Percentiles rank a stretch among this genome's conserved stretches.
phyloP scores from a whole-genome alignment of 2,888 invertebrate species.

The Aspidapion aeneum region DNA sequence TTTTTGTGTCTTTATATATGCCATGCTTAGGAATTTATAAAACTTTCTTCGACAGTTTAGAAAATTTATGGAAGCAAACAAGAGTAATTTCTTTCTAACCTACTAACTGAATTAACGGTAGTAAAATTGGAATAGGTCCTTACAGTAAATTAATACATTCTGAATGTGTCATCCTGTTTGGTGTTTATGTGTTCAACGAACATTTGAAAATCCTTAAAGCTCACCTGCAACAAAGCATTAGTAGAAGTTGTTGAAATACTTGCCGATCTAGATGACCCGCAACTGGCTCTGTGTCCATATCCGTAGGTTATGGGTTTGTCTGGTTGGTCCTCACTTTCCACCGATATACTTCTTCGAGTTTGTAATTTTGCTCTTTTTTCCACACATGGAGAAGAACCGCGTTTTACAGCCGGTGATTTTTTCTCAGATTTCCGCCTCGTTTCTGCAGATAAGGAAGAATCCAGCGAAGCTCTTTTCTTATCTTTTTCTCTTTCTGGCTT shows the following conservation, averaged over 20 bases:
- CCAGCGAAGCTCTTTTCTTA: conserved; percentile 24
- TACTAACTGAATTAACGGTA: no score
- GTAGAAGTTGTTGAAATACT: conserved; percentile 42
- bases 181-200: no score
- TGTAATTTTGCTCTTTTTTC: conserved; percentile 12
- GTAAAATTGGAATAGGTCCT: no score
- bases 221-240: conserved; percentile 40
- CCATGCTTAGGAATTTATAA: no score
- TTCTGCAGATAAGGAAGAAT: conserved; percentile 14
- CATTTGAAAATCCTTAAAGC: no score
- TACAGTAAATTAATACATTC: no score
- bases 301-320: conserved; percentile 30
- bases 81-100: no score
- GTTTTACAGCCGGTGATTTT: conserved; percentile 24
- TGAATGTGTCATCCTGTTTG: no score
- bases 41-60: no score
- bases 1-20: no score
- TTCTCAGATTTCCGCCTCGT: conserved; percentile 21
- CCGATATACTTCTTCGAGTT: conserved; percentile 29
- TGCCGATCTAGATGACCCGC: conserved; percentile 43
- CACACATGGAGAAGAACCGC: conserved; percentile 20
- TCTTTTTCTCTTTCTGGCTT: conserved; percentile 19
- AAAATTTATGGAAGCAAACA: no score
- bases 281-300: conserved; percentile 40
- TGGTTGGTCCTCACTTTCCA: conserved; percentile 29